A percentile compares a stretch with the other conserved stretches of the same genome.
These are phyloP conservation scores for Leuctra nigra DNA, from an alignment of 2,888 invertebrate species.

Conservation along the genomic window DNA sequence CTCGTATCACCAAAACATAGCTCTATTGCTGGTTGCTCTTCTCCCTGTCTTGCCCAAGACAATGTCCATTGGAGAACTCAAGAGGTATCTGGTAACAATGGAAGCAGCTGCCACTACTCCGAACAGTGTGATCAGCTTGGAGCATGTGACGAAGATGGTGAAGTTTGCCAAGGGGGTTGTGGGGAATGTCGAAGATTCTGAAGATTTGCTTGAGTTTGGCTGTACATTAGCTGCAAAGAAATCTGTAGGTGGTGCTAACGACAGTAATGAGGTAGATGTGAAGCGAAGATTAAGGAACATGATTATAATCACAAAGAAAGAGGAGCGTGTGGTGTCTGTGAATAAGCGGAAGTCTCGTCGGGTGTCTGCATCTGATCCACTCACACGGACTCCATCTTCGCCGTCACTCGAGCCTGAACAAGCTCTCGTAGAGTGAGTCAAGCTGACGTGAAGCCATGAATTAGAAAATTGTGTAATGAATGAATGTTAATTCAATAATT, in stretches of 20 bases:
- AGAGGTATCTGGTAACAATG: conserved; percentile 30
- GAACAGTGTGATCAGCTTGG: conserved; percentile 29
- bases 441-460: too few species aligned
- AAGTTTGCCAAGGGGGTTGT: conserved; percentile 29
- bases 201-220: conserved; percentile 38
- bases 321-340: too few species aligned
- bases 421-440: too few species aligned
- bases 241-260: neutral
- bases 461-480: too few species aligned
- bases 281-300: conserved; percentile 12
- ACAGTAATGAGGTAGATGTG: too few species aligned
- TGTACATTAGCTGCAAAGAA: conserved; percentile 31
- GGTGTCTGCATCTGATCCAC: too few species aligned
- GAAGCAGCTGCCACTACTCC: conserved; percentile 26
- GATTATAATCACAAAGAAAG: too few species aligned
- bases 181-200: conserved; percentile 36
- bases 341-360: too few species aligned
- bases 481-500: too few species aligned
- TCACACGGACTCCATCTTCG: too few species aligned
- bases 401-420: too few species aligned
- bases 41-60: conserved; percentile 3
- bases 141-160: conserved; percentile 33
- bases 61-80: conserved; percentile 7
- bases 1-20: conserved; percentile 5
- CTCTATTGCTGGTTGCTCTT: conserved; percentile 31